Conservation (phyloP, 2,113 vertebrate genomes). For the Neopipo cinnamomea region DNA sequence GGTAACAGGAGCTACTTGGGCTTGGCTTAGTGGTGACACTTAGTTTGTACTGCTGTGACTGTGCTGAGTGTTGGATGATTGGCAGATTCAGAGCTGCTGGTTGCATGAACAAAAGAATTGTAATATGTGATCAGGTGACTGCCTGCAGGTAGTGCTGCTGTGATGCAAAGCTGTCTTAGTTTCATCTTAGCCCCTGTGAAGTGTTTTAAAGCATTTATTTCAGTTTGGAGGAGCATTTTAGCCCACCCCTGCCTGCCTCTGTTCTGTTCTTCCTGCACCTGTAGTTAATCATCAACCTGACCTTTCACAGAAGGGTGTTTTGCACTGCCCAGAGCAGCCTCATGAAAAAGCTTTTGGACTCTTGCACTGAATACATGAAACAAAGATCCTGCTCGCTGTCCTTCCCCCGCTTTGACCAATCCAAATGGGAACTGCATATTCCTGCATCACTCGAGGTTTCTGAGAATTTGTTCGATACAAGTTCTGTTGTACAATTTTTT, state of each 20-base stretch:
- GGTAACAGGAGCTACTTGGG: neutral
- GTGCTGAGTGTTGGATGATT: neutral
- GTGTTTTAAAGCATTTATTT: neutral
- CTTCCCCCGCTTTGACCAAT: neutral
- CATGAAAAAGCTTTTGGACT: neutral
- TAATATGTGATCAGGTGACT: neutral
- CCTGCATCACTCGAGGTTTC: neutral
- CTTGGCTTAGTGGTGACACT: neutral
- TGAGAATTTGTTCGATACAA: neutral
- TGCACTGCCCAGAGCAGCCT: neutral
- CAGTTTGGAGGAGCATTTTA: neutral
- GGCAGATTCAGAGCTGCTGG: neutral
- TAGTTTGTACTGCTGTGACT: neutral
- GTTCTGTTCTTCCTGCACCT: neutral
- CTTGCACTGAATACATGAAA: neutral
- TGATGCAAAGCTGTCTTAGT: neutral
- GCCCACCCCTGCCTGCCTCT: neutral
- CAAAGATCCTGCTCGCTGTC: neutral
- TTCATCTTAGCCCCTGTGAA: neutral
- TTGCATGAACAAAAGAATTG: neutral
- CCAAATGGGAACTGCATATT: neutral
- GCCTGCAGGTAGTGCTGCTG: neutral
- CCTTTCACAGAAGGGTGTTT: neutral
- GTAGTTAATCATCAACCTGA: neutral
- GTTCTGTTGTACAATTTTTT: neutral